These are phyloP conservation scores for Heliopora coerulea DNA, from an alignment of 92 coral and sea anemone genomes.

Conservation along the genomic window DNA sequence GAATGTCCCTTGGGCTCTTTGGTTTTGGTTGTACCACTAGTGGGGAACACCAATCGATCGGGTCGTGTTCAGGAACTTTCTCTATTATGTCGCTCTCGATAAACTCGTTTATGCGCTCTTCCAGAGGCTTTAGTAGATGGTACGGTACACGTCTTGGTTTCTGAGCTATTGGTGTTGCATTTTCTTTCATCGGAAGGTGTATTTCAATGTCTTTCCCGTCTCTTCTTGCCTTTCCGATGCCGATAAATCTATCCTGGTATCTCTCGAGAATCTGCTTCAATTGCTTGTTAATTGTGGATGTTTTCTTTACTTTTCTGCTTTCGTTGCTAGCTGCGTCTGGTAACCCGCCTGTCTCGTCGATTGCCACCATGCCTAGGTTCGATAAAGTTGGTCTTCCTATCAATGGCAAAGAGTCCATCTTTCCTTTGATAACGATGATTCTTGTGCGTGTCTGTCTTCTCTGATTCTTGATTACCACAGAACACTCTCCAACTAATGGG, in stretches of 20 bases:
- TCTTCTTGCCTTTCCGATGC: slow-evolving; percentile 42
- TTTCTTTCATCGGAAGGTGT: slow-evolving; percentile 22
- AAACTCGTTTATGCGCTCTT: not conserved
- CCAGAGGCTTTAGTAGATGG: slow-evolving; percentile 47
- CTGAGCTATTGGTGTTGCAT: slow-evolving; percentile 34
- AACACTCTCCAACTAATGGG: slow-evolving; percentile 52
- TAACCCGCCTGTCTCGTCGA: slow-evolving; percentile 57
- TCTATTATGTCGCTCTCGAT: slow-evolving; percentile 40
- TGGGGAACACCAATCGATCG: slow-evolving; percentile 49
- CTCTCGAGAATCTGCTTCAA: not conserved
- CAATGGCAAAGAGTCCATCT: slow-evolving; percentile 19
- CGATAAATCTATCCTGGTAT: slow-evolving; percentile 20
- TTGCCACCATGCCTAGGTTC: slow-evolving; percentile 50
- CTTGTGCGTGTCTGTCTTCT: slow-evolving; percentile 38
- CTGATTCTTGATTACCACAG: slow-evolving; percentile 42
- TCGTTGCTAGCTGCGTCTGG: slow-evolving; percentile 32
- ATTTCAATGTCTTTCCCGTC: slow-evolving; percentile 32
- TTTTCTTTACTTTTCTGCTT: no score
- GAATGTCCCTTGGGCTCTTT: slow-evolving; percentile 53
- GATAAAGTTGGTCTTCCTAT: slow-evolving; percentile 48
- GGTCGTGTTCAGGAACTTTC: slow-evolving; percentile 51
- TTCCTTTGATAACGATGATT: slow-evolving; percentile 38
- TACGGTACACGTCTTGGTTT: slow-evolving; percentile 37
- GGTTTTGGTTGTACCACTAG: slow-evolving; percentile 56
- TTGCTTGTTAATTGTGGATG: not conserved